These are phyloP conservation scores for Horisme vitalbata DNA, from an alignment of 2,888 invertebrate genomes.

Conservation along the genomic window DNA sequence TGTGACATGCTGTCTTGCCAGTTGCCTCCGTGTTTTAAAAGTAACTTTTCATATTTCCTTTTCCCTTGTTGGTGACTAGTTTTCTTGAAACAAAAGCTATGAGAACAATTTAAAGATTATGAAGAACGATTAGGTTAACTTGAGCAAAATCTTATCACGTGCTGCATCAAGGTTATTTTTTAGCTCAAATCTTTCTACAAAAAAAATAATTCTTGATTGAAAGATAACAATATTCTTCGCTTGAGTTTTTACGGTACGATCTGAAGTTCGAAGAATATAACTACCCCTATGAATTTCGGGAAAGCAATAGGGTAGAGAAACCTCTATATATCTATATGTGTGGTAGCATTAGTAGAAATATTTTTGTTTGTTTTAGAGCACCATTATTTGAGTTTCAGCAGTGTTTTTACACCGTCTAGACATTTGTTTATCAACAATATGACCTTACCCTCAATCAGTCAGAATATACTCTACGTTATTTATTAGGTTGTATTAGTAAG, in stretches of 20 bases:
- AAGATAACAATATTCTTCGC: no score
- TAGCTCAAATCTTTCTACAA: no score
- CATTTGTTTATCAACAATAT: background rate
- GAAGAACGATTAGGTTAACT: no score
- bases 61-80: conserved; percentile 6
- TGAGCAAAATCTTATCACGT: no score
- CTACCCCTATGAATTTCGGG: no score
- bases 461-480: no score
- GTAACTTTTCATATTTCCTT: conserved; percentile 19
- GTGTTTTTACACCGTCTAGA: conserved; percentile 1
- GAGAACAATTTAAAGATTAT: background rate
- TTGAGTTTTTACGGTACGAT: no score
- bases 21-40: conserved; percentile 19
- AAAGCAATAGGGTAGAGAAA: background rate
- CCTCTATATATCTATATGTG: no score
- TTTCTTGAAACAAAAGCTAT: conserved; percentile 1
- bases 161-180: no score
- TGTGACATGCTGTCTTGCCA: conserved; percentile 23
- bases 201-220: no score
- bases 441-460: background rate
- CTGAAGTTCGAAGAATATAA: no score
- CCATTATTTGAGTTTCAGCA: conserved; percentile 1
- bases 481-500: no score
- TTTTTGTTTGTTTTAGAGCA: background rate
- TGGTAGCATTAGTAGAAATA: background rate